These are phyloP conservation scores for Willowsia nigromaculata DNA, from an alignment of 2,888 invertebrate genomes.

Conservation along the genomic window DNA sequence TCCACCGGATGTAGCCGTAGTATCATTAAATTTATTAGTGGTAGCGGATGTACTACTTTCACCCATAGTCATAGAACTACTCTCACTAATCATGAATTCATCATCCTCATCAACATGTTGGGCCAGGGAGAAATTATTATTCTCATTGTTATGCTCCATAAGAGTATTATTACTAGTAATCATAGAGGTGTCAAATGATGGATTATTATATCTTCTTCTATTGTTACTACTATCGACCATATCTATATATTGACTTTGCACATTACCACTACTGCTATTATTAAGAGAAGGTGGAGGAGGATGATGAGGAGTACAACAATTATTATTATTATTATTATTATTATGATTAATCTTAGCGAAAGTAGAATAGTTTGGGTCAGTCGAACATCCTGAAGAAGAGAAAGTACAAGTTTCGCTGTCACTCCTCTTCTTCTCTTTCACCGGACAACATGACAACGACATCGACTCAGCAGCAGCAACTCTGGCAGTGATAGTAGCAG, in stretches of 20 bases:
- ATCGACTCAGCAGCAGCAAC: constrained; percentile 29
- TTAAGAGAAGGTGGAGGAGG: constrained; percentile 43
- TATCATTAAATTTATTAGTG: not conserved
- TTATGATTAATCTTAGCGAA: constrained; percentile 67
- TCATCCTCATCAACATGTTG: constrained; percentile 32
- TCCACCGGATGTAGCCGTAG: not conserved
- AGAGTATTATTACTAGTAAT: constrained; percentile 36
- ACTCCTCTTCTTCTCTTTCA: constrained; percentile 67
- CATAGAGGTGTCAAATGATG: constrained; percentile 37
- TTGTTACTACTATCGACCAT: constrained; percentile 57
- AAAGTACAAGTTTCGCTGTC: constrained; percentile 62
- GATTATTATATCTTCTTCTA: constrained; percentile 37
- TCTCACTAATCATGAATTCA: constrained; percentile 60
- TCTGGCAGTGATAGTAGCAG: constrained; percentile 55
- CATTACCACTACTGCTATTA: constrained; percentile 57
- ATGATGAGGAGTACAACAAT: constrained; percentile 61
- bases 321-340: constrained; percentile 50
- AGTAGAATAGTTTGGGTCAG: constrained; percentile 73
- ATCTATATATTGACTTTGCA: constrained; percentile 69
- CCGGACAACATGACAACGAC: constrained; percentile 45
- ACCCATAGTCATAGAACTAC: constrained; percentile 2
- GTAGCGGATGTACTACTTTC: not conserved
- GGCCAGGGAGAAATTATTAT: constrained; percentile 53
- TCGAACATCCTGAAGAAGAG: constrained; percentile 73
- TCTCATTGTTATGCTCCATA: constrained; percentile 48